Base-by-base conservation (phyloP, 1,140 invertebrate species). In the Pseudoatta argentina region DNA sequence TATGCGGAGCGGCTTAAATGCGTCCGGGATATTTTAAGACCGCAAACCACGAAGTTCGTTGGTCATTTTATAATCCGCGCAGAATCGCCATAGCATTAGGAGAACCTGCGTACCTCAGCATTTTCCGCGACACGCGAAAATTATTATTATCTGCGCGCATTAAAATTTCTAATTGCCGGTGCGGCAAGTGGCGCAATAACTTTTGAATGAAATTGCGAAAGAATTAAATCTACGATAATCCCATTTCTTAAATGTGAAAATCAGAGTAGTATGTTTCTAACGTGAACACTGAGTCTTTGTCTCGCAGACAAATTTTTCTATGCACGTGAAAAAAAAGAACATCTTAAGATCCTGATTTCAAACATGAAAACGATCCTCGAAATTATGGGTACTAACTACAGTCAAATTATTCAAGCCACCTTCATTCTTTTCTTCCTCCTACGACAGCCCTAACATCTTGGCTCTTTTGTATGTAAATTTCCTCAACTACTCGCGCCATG, bases 401-500 rank as follows among this genome's bases (percentile, higher is more conserved):
- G 30, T 30, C 39, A 61, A 83, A 83, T 73, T 83, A 83, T 73
- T 83, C 79, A 66, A 67, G 63, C 48, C 77, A 18, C 64, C 21
- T 27, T 81, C n/a, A 21, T 39, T 79, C 76, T 78, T 67, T 59
- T 39, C 44, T 16, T 0, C 67, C 39, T 3, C 24, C 44, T 7
- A 61, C 14, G 21, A 73, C 39, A 27, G 21, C 8, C 8, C 3
- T 21, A 24, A 34, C 21, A 71, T 81, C 71, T 83, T 83, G 69
- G 55, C 79, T 63, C 69, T 83, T 83, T 83, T 83, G 30, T 30
- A 83, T 83, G 79, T 18, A 83, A 83, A 83, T 83, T 27, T 73
- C n/a, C 8, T 34, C 12, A 51, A 34, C 24, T 71, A 39, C n/a
- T 75, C 8, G 69, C 21, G 27, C 57, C 55, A 24, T 24, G 55